Conservation (phyloP, 2,797 vertebrate species). For the Sebastolobus alascanus region DNA sequence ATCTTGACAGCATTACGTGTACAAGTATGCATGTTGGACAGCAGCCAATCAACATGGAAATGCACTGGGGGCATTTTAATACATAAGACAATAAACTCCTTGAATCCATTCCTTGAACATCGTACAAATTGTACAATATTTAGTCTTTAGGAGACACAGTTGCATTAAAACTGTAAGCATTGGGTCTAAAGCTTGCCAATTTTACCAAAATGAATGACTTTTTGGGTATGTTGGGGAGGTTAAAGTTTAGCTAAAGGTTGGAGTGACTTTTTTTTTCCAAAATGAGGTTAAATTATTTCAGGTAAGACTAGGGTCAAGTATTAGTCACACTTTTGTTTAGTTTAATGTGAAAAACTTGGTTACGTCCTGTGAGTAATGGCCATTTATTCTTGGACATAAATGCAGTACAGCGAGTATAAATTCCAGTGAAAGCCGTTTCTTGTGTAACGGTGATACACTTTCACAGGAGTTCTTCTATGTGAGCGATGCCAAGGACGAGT, state of each 20-base stretch:
- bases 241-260: not conserved
- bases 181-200: not conserved
- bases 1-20: not conserved
- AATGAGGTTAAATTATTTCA: not conserved
- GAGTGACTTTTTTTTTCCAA: not conserved
- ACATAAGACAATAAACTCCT: not conserved
- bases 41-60: not conserved
- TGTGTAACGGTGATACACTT: conserved; percentile 18
- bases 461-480: not conserved
- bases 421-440: not conserved
- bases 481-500: conserved; percentile 30
- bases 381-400: conserved; percentile 6
- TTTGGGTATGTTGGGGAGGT: not conserved
- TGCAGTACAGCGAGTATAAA: conserved; percentile 2
- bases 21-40: not conserved
- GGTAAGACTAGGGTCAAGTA: not conserved
- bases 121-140: not conserved
- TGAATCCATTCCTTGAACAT: not conserved
- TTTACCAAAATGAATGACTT: not conserved
- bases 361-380: not conserved
- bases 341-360: conserved; percentile 5
- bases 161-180: not conserved
- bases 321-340: not conserved
- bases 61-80: not conserved
- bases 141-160: not conserved